phyloP scores from a whole-genome alignment of 2,888 invertebrate genomes.

The Lasioglossum pauxillum region DNA sequence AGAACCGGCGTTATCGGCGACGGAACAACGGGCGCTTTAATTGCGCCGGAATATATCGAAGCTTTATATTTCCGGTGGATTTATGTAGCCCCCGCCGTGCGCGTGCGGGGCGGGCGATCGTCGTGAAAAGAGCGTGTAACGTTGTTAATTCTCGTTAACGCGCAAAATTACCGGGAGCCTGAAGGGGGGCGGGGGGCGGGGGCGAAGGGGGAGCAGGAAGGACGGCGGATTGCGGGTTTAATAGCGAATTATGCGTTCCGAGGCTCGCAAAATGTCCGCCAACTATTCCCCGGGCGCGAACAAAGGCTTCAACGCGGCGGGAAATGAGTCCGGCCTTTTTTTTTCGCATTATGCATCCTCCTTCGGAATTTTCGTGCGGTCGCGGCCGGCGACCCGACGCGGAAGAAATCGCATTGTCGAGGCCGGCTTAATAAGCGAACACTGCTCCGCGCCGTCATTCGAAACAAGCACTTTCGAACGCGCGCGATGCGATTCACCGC shows the following conservation, averaged over 20 bases:
- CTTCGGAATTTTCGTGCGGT: constrained; percentile 5
- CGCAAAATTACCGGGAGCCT: constrained; percentile 34
- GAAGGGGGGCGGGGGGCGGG: not conserved
- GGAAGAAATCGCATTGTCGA: constrained; percentile 19
- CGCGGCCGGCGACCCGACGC: not conserved
- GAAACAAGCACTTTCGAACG: constrained; percentile 31
- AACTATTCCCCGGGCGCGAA: constrained; percentile 11
- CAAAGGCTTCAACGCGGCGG: not conserved
- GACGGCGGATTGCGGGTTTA: constrained; percentile 23
- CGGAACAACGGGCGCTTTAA: constrained; percentile 36
- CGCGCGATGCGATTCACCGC: not conserved
- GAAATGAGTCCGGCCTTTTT: constrained; percentile 8
- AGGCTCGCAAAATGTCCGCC: constrained; percentile 6
- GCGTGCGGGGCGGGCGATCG: not conserved
- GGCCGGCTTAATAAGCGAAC: constrained; percentile 17
- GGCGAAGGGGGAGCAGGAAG: not conserved
- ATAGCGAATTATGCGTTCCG: constrained; percentile 42
- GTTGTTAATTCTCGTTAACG: constrained; percentile 53
- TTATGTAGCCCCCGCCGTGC: not conserved
- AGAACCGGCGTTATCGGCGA: constrained; percentile 35
- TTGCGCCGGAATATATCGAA: constrained; percentile 45
- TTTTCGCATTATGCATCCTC: constrained; percentile 7
- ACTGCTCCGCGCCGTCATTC: constrained; percentile 5
- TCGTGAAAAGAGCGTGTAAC: constrained; percentile 35
- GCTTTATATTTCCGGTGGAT: constrained; percentile 50